phyloP scores from a whole-genome alignment of 1,140 invertebrate species.

The Drosophila baimaii region DNA sequence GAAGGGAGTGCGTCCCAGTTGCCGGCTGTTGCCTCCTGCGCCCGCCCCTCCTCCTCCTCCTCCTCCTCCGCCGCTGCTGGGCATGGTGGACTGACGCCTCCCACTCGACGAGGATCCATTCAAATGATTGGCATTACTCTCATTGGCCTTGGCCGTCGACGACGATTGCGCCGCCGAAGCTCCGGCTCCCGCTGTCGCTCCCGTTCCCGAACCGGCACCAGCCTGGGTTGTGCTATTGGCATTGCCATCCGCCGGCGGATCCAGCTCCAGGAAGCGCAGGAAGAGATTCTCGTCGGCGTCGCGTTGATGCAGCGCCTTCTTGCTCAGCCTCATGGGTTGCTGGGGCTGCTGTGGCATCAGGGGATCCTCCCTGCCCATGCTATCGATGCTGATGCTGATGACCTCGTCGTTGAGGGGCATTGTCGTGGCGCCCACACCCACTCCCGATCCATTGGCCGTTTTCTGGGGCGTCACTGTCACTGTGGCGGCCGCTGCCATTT shows the following conservation, averaged over 20 bases:
- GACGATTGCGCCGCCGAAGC: conserved; percentile 76
- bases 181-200: conserved; percentile 15
- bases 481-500: conserved; percentile 48
- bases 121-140: conserved; percentile 66
- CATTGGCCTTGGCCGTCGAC: conserved; percentile 70
- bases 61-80: conserved; percentile 13
- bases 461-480: conserved; percentile 39
- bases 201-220: conserved; percentile 68
- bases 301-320: conserved; percentile 86
- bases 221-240: conserved; percentile 84
- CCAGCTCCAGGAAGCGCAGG: conserved; percentile 91
- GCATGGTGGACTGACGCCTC: conserved; percentile 57
- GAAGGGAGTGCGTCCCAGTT: conserved; percentile 90
- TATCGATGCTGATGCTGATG: conserved; percentile 81
- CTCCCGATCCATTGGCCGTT: conserved; percentile 30
- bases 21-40: conserved; percentile 20
- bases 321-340: conserved; percentile 83
- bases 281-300: conserved; percentile 90
- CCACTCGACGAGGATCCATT: conserved; percentile 43
- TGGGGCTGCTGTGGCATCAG: conserved; percentile 42
- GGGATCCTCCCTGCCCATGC: conserved; percentile 61
- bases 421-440: conserved; percentile 4
- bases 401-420: conserved; percentile 61
- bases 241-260: conserved; percentile 87
- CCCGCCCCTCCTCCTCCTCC: background rate